A percentile compares a stretch with the other conserved stretches of the same genome.
Evolutionary conservation across 2,113 vertebrate species (phyloP).

Genomic region (Cheirogaleus medius): DNA sequence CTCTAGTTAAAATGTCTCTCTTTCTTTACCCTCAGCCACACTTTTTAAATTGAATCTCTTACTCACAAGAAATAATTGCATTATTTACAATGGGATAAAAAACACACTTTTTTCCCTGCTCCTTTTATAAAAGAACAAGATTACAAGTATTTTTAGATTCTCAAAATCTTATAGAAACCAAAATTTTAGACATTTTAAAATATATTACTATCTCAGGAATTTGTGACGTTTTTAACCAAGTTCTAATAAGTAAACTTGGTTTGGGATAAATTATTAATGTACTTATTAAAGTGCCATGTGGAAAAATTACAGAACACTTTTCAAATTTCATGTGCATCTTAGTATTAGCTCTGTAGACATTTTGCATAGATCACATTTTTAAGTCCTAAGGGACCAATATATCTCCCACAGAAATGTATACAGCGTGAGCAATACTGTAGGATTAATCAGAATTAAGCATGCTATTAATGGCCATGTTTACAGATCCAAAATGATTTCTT

Average conservation of each 20-base stretch:
- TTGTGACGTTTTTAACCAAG: background rate
- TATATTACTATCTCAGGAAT: background rate
- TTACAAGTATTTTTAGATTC: background rate
- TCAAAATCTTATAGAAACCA: background rate
- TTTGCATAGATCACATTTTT: background rate
- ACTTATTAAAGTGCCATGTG: background rate
- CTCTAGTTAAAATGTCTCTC: background rate
- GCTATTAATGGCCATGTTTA: background rate
- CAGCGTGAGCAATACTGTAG: background rate
- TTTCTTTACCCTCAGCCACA: conserved; percentile 19
- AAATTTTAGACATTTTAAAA: conserved; percentile 34
- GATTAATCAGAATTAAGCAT: background rate
- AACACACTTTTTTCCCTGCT: background rate
- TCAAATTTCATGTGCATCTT: background rate
- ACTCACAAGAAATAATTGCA: conserved; percentile 11
- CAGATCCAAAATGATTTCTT: background rate
- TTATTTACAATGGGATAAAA: background rate
- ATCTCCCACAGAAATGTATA: background rate
- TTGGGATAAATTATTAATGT: background rate
- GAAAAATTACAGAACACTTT: background rate
- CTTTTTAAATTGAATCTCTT: conserved; percentile 2
- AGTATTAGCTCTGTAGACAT: background rate
- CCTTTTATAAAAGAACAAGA: conserved; percentile 20
- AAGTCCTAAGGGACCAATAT: background rate
- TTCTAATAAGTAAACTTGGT: conserved; percentile 42